These are phyloP conservation scores for Eulemur mongoz DNA, from an alignment of 2,797 vertebrate genomes.

Conservation along the genomic window DNA sequence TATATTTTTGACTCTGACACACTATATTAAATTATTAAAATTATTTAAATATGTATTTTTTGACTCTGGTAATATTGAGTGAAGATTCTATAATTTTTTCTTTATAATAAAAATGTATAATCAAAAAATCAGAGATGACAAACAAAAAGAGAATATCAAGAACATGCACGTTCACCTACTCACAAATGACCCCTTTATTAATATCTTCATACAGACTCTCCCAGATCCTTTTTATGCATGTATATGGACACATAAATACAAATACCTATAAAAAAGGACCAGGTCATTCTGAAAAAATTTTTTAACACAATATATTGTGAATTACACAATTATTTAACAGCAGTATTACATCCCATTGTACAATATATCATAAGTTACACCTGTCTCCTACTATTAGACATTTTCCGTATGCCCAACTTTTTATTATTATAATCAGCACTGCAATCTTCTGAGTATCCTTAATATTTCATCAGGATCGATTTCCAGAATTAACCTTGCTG, in stretches of 20 bases:
- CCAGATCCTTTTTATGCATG: not conserved
- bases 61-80: not conserved
- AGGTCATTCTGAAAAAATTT: not conserved
- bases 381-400: not conserved
- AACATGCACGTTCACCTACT: not conserved
- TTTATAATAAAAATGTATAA: not conserved
- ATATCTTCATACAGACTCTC: not conserved
- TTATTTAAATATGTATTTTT: no score
- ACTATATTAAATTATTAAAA: no score
- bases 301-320: not conserved
- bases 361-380: not conserved
- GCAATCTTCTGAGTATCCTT: not conserved
- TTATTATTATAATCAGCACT: not conserved
- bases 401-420: not conserved
- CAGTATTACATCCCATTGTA: not conserved
- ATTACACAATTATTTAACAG: not conserved
- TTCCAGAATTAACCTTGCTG: not conserved
- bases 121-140: not conserved
- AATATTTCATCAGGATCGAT: not conserved
- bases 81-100: not conserved
- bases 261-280: not conserved
- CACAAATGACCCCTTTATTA: not conserved
- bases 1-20: constrained; percentile 13
- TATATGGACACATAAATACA: not conserved
- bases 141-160: not conserved